Base-by-base conservation (phyloP, 2,113 vertebrate genomes). In the Pelecanus crispus region DNA sequence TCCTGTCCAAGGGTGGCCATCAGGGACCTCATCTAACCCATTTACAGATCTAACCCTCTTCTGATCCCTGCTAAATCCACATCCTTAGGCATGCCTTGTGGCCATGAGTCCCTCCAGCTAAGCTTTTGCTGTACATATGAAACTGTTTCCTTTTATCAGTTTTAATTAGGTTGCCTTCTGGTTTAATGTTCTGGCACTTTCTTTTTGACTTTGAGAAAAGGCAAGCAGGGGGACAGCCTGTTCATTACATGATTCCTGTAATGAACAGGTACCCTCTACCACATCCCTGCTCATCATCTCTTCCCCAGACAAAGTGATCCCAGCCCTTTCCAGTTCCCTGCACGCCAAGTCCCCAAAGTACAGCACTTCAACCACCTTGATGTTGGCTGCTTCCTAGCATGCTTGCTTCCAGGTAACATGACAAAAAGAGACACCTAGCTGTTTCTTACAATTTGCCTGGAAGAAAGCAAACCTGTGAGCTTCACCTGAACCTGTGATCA, bases 1-100 rank as follows among this genome's bases (percentile, higher is more conserved):
- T 86, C 86, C 47, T 8, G 0, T 66, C 70, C 61, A 68, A 79
- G 52, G 26, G 42, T 9, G 44, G 61, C 68, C 86, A 56, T 70
- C 52, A 24, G 94, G 87, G 89, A 95, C 52, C 10, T 71, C 18
- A 7, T 95, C 86, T 87, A 59, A 92, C 81, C 91, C 89, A 79
- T 81, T 91, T 91, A 80, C 84, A 89, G 94, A 52, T 44, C 77
- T 94, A 89, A 94, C 77, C 78, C 73, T 91, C 65, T 88, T 81
- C 95, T 95, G 86, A 94, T 95, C 77, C 89, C 84, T 52, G 61
- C 70, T 94, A 92, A 96, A 95, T 81, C 91, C 89, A 89, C 93
- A 94, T 79, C 96, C 77, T 89, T 42, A 34, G 81, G 86, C 19
- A n/a, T 68, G 86, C 89, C 95, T 91, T 9, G 38, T 87, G 61